Conservation (phyloP, 1,140 invertebrate genomes). For the Drosophila eugracilis region DNA sequence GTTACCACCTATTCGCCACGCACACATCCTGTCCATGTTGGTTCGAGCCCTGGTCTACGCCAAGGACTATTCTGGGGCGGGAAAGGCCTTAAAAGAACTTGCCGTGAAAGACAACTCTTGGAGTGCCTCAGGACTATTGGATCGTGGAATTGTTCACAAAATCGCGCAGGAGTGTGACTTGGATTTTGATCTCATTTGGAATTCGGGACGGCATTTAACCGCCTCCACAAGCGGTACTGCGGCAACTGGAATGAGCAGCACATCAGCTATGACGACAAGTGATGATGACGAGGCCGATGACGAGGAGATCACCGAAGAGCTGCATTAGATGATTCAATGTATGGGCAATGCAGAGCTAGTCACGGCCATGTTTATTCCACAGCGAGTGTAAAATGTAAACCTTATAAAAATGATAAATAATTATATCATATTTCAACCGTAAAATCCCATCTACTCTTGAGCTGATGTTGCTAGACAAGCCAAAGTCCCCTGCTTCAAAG, state of each 20-base stretch:
- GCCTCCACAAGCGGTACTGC: conserved; percentile 23
- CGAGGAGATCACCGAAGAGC: conserved; percentile 81
- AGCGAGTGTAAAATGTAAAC: background rate
- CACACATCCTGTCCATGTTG: conserved; percentile 76
- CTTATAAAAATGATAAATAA: background rate
- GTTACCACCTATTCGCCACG: conserved; percentile 75
- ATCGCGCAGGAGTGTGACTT: conserved; percentile 80
- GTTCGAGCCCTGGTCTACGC: conserved; percentile 68
- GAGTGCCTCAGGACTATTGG: conserved; percentile 73
- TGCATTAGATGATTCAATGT: conserved; percentile 52
- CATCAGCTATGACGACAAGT: conserved; percentile 30
- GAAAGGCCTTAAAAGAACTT: conserved; percentile 73
- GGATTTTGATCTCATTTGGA: conserved; percentile 82
- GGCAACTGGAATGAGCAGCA: conserved; percentile 51
- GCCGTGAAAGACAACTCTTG: conserved; percentile 72
- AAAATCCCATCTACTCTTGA: background rate
- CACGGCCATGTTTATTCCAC: conserved; percentile 9
- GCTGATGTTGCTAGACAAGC: no score
- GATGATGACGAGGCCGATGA: conserved; percentile 77
- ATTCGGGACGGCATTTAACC: conserved; percentile 58
- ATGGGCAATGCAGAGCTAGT: conserved; percentile 14
- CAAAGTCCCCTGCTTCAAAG: no score
- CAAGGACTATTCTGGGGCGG: conserved; percentile 78
- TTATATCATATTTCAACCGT: background rate
- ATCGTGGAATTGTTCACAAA: conserved; percentile 70